Evolutionary conservation across 2,113 vertebrate genomes (phyloP).

Genomic region (Apaloderma vittatum): DNA sequence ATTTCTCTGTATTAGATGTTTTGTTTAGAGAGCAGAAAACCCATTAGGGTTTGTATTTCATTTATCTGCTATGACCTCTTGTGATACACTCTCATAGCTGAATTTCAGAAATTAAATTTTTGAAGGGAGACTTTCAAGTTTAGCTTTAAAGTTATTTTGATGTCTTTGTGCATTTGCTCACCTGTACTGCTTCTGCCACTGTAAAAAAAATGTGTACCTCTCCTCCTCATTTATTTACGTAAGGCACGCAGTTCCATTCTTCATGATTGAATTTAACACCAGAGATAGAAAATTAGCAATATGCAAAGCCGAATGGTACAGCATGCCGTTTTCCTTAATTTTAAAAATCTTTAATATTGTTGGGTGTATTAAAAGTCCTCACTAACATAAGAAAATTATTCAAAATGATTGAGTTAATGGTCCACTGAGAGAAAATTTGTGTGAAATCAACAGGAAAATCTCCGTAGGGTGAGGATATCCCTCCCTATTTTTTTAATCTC

Average conservation of each 20-base stretch:
- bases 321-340: neutral
- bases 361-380: neutral
- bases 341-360: neutral
- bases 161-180: neutral
- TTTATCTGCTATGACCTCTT: neutral
- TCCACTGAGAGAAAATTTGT: neutral
- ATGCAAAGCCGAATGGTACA: neutral
- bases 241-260: neutral
- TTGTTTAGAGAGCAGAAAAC: neutral
- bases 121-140: neutral
- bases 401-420: neutral
- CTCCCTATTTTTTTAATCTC: neutral
- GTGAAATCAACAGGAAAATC: neutral
- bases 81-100: neutral
- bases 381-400: neutral
- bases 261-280: neutral
- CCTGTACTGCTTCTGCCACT: neutral
- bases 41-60: neutral
- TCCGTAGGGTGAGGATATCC: neutral
- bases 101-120: neutral
- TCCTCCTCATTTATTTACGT: neutral
- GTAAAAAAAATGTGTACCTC: neutral
- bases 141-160: neutral
- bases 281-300: neutral
- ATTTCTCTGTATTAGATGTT: slow-evolving; percentile 7